Evolutionary conservation across 2,888 invertebrate species (phyloP).

Genomic region (Chymomyza caudatula): DNA sequence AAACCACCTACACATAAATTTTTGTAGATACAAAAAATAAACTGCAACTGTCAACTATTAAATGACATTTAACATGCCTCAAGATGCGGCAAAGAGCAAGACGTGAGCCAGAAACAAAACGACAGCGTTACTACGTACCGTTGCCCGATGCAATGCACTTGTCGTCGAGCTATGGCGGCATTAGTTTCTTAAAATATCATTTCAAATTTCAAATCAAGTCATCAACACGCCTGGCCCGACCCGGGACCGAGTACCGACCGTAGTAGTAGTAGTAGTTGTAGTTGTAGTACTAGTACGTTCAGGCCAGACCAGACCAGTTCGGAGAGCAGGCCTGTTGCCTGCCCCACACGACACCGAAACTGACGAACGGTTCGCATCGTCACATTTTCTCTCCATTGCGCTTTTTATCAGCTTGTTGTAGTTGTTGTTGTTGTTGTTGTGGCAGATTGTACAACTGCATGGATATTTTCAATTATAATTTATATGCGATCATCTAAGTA

Average conservation of each 20-base stretch:
- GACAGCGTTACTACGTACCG: not conserved
- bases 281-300: conserved; percentile 4
- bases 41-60: conserved; percentile 75
- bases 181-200: conserved; percentile 68
- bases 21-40: conserved; percentile 49
- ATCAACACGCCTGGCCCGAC: conserved; percentile 41
- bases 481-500: conserved; percentile 29
- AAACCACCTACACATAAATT: conserved; percentile 70
- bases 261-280: conserved; percentile 18
- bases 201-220: conserved; percentile 68
- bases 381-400: conserved; percentile 2
- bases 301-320: not conserved
- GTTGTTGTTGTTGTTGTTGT: conserved; percentile 20
- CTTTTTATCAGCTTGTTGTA: conserved; percentile 35
- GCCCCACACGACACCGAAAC: too few species aligned
- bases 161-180: conserved; percentile 50
- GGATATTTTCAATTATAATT: conserved; percentile 34
- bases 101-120: conserved; percentile 14
- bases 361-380: not conserved
- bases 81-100: conserved; percentile 28
- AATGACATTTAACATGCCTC: conserved; percentile 76
- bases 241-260: too few species aligned
- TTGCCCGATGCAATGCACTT: conserved; percentile 6
- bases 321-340: not conserved
- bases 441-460: conserved; percentile 32